Percentiles rank a stretch among this genome's conserved stretches.
phyloP scores from a whole-genome alignment of 1,140 invertebrate species.

The Chrysoperla carnea region DNA sequence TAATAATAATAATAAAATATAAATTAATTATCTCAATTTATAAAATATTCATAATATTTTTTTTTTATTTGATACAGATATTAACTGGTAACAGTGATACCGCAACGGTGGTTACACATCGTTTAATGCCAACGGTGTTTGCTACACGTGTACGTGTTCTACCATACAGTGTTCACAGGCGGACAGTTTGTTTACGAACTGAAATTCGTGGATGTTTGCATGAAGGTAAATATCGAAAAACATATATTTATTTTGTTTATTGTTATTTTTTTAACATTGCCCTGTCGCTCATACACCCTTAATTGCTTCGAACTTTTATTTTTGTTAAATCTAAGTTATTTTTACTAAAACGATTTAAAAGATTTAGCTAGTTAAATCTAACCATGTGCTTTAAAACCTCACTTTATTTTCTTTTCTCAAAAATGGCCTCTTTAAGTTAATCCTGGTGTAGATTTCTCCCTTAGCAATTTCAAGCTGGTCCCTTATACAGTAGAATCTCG shows the following conservation, averaged over 20 bases:
- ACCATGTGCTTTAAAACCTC: too few relatives aligned
- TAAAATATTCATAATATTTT: neutral
- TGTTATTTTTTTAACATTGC: too few relatives aligned
- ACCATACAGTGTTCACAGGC: slow-evolving; percentile 42
- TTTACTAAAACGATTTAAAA: too few relatives aligned
- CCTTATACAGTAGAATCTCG: too few relatives aligned
- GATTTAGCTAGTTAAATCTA: too few relatives aligned
- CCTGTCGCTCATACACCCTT: too few relatives aligned
- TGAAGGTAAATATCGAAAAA: slow-evolving; percentile 26
- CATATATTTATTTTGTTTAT: neutral
- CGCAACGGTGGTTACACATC: slow-evolving; percentile 39
- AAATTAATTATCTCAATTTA: neutral
- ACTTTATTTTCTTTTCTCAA: too few relatives aligned
- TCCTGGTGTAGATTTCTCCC: too few relatives aligned
- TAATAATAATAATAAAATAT: neutral
- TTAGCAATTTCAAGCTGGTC: too few relatives aligned
- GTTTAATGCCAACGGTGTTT: slow-evolving; percentile 42
- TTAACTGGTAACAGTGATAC: slow-evolving; percentile 50
- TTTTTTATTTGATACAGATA: slow-evolving; percentile 24
- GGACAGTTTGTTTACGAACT: slow-evolving; percentile 51
- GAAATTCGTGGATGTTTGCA: slow-evolving; percentile 46
- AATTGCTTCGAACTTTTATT: too few relatives aligned
- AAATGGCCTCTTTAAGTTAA: too few relatives aligned
- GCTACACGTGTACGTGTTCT: slow-evolving; percentile 44
- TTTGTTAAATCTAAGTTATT: too few relatives aligned